Conservation (phyloP, 2,888 invertebrate genomes). For the Acronicta leporina region DNA sequence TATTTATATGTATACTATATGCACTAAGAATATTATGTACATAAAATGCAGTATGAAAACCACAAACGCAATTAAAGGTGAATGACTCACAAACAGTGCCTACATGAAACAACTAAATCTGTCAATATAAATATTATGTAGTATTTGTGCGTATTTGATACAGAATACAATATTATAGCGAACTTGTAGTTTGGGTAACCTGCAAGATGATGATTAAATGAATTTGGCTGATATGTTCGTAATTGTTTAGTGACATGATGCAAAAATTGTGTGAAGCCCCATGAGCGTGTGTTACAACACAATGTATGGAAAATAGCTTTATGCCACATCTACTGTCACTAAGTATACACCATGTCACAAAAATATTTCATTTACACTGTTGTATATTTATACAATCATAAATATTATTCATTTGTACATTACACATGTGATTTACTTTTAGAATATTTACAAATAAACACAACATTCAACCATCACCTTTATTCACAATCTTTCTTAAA, state of each 20-base stretch:
- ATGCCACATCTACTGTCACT: conserved; percentile 69
- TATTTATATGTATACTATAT: conserved; percentile 51
- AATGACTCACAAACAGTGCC: conserved; percentile 66
- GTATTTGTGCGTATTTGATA: conserved; percentile 75
- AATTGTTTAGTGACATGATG: conserved; percentile 79
- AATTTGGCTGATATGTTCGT: conserved; percentile 80
- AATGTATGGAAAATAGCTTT: conserved; percentile 78
- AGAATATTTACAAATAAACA: conserved; percentile 85
- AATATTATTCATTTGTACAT: conserved; percentile 86
- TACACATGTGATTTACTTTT: conserved; percentile 78
- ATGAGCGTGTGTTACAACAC: conserved; percentile 69
- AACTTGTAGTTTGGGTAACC: conserved; percentile 63
- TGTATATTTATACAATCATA: conserved; percentile 80
- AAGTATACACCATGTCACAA: conserved; percentile 86
- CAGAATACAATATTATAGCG: conserved; percentile 55
- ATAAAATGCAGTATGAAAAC: conserved; percentile 50
- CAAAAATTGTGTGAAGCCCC: conserved; percentile 82
- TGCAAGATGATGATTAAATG: conserved; percentile 63
- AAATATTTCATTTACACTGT: conserved; percentile 82
- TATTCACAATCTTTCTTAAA: conserved; percentile 73
- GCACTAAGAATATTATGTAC: conserved; percentile 58
- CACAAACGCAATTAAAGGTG: conserved; percentile 69
- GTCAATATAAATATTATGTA: conserved; percentile 57
- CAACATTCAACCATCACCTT: conserved; percentile 77
- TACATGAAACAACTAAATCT: conserved; percentile 53